Evolutionary conservation across 23 tunicate species (phyloP).

Genomic region (Botrylloides violaceus): DNA sequence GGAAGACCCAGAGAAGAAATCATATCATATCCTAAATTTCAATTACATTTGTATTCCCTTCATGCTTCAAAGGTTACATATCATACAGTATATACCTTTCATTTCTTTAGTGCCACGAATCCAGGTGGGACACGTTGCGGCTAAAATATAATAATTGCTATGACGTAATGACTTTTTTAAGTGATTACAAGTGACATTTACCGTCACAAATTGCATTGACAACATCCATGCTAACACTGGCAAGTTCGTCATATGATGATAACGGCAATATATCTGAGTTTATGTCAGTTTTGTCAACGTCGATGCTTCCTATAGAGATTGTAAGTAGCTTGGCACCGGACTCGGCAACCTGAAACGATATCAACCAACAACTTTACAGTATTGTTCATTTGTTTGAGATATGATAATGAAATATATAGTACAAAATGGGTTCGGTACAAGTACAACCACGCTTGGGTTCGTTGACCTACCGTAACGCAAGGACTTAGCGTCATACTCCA

Average conservation of each 20-base stretch:
- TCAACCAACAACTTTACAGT: too few relatives aligned
- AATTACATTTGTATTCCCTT: too few relatives aligned
- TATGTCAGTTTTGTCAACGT: not conserved
- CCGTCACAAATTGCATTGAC: not conserved
- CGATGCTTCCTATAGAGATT: not conserved
- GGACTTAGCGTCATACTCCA: too few relatives aligned
- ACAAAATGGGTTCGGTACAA: too few relatives aligned
- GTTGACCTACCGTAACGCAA: too few relatives aligned
- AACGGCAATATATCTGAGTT: not conserved
- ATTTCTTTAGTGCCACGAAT: not conserved
- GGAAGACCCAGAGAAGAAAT: not conserved
- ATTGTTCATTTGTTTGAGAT: too few relatives aligned
- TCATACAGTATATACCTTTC: not conserved
- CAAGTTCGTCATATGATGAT: not conserved
- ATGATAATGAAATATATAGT: too few relatives aligned
- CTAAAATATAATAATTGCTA: not conserved
- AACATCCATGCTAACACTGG: not conserved
- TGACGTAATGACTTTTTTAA: too few relatives aligned
- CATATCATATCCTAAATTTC: not conserved
- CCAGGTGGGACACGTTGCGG: not conserved
- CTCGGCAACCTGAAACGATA: not conserved
- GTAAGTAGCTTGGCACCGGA: not conserved
- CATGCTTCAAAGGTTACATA: too few relatives aligned
- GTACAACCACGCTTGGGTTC: too few relatives aligned
- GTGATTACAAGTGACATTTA: too few relatives aligned